Percentiles rank a stretch among this genome's conserved stretches.
These are phyloP conservation scores for Leptopilina clavipes DNA, from an alignment of 1,140 invertebrate species.

Conservation along the genomic window DNA sequence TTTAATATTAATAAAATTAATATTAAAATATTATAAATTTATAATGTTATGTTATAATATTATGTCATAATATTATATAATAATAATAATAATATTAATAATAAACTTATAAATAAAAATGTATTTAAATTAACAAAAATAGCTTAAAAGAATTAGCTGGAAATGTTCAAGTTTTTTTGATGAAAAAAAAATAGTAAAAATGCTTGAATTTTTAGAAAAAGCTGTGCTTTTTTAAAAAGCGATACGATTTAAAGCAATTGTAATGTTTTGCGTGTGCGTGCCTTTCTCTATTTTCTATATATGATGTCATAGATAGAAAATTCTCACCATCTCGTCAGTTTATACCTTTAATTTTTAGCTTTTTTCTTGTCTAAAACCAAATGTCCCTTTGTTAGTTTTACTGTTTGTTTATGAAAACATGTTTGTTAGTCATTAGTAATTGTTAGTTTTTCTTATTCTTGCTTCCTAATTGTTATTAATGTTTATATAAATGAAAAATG, in stretches of 20 bases:
- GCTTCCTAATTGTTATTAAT: background rate
- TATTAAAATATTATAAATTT: too few relatives aligned
- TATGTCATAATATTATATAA: too few relatives aligned
- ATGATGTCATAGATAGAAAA: conserved; percentile 23
- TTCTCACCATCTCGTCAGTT: background rate
- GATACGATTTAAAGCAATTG: background rate
- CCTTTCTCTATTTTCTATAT: conserved; percentile 26
- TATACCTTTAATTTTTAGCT: background rate
- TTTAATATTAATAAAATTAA: too few relatives aligned
- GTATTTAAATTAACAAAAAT: background rate
- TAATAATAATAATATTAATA: too few relatives aligned
- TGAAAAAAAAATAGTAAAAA: background rate
- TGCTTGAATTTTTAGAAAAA: background rate
- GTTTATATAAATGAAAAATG: too few relatives aligned
- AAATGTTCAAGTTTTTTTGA: background rate
- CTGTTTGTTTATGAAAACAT: background rate
- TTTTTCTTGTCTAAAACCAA: background rate
- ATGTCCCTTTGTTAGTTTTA: conserved; percentile 6
- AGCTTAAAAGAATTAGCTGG: background rate
- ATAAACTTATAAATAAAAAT: background rate
- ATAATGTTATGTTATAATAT: background rate
- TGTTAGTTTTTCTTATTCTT: background rate
- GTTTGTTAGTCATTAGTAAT: background rate
- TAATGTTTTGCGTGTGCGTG: conserved; percentile 23
- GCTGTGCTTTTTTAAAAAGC: conserved; percentile 6